These are phyloP conservation scores for Sorex araneus DNA, from an alignment of 2,113 vertebrate genomes.

Conservation along the genomic window DNA sequence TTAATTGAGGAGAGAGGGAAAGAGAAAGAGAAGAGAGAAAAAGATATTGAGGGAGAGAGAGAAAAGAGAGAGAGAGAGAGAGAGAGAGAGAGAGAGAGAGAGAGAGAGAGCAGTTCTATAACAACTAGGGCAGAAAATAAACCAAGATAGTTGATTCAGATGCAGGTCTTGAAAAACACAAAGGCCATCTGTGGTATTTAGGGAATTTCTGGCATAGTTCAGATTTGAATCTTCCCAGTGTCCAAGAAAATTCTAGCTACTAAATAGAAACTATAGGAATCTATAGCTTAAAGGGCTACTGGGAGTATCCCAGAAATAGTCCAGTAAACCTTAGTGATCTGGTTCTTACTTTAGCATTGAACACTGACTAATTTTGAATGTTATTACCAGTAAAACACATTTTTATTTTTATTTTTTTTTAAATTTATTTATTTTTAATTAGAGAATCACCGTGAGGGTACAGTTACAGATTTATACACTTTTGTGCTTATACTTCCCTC, in stretches of 20 bases:
- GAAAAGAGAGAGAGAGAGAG: no score
- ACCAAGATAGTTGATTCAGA: slow-evolving; percentile 12
- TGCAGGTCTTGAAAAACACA: background rate
- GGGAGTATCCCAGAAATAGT: background rate
- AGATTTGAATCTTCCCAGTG: slow-evolving; percentile 1
- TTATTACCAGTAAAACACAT: background rate
- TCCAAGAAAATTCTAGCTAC: background rate
- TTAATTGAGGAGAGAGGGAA: background rate
- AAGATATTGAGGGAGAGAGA: no score
- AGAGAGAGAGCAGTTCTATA: background rate
- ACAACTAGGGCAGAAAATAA: slow-evolving; percentile 18
- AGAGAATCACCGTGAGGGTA: no score
- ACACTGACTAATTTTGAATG: slow-evolving; percentile 49
- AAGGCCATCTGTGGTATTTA: background rate
- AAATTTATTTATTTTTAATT: no score
- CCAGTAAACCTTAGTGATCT: background rate
- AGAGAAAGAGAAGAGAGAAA: no score
- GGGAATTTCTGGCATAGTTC: slow-evolving; percentile 33
- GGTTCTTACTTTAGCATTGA: slow-evolving; percentile 17
- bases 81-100: no score
- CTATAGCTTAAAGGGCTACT: background rate
- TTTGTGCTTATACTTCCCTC: no score
- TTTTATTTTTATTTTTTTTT: no score
- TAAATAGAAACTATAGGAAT: slow-evolving; percentile 38
- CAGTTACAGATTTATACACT: no score